phyloP scores from a whole-genome alignment of 35 echinoderm and acorn worm genomes.

The Ophiothrix spiculata region DNA sequence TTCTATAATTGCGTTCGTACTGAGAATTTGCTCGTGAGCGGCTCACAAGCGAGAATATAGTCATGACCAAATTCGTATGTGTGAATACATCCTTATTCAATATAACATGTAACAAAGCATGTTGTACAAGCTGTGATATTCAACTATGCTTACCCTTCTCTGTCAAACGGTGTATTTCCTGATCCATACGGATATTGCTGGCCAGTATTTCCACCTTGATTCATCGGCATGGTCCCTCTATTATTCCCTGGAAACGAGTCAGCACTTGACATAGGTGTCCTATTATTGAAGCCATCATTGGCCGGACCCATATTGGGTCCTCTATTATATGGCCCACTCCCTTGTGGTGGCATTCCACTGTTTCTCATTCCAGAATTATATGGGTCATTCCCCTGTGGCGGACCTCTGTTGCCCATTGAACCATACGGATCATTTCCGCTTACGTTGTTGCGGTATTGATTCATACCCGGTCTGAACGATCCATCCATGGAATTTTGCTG shows the following conservation, averaged over 20 bases:
- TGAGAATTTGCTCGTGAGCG: too few relatives aligned
- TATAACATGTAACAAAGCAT: too few relatives aligned
- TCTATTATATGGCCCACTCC: background rate
- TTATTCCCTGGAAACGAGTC: constrained; percentile 32
- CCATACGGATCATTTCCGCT: constrained; percentile 60
- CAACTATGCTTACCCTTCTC: constrained; percentile 31
- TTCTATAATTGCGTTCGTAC: too few relatives aligned
- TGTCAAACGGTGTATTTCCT: constrained; percentile 27
- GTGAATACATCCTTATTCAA: too few relatives aligned
- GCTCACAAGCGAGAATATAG: too few relatives aligned
- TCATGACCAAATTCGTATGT: too few relatives aligned
- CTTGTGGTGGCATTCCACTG: constrained; percentile 5
- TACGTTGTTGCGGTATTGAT: constrained; percentile 45
- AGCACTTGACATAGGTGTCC: constrained; percentile 16
- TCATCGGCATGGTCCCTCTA: background rate
- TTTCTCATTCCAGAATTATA: constrained; percentile 23
- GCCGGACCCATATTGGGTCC: background rate
- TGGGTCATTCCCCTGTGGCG: constrained; percentile 33
- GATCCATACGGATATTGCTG: constrained; percentile 43
- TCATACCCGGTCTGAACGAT: constrained; percentile 44
- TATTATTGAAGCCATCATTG: constrained; percentile 32
- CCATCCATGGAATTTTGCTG: constrained; percentile 53
- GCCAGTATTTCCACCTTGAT: constrained; percentile 16
- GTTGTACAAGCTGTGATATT: too few relatives aligned
- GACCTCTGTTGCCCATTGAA: constrained; percentile 37